phyloP scores from a whole-genome alignment of 2,888 invertebrate genomes.

The Lamellibrachia columna region DNA sequence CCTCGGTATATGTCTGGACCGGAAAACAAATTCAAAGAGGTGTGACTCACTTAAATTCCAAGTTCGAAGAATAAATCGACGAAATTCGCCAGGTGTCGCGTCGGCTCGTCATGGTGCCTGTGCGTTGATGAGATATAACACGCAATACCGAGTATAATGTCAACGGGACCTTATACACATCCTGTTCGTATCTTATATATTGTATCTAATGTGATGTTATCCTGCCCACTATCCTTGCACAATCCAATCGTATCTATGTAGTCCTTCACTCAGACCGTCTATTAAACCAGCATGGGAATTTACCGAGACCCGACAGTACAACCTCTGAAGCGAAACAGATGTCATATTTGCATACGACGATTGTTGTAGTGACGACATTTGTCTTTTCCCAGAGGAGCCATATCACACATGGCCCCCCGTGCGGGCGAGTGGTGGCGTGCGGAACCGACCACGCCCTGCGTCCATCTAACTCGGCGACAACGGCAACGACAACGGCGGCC shows the following conservation, averaged over 20 bases:
- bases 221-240: background rate
- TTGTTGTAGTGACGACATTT: background rate
- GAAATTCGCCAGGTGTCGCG: constrained; percentile 1
- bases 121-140: background rate
- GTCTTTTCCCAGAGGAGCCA: background rate
- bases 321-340: constrained; percentile 1
- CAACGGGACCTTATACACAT: background rate
- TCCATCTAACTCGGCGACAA: background rate
- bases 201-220: too few relatives aligned
- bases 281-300: background rate
- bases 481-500: background rate
- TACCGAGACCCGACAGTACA: background rate
- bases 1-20: background rate
- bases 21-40: background rate
- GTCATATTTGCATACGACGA: background rate
- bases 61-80: background rate
- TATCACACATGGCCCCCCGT: background rate
- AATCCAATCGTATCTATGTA: background rate
- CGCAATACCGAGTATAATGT: background rate
- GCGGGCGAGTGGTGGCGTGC: background rate
- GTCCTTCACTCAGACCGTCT: background rate
- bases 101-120: background rate
- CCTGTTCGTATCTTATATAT: background rate
- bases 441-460: background rate
- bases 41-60: background rate